Base-by-base conservation (phyloP, 2,888 invertebrate species). In the Myopa tessellatipennis region DNA sequence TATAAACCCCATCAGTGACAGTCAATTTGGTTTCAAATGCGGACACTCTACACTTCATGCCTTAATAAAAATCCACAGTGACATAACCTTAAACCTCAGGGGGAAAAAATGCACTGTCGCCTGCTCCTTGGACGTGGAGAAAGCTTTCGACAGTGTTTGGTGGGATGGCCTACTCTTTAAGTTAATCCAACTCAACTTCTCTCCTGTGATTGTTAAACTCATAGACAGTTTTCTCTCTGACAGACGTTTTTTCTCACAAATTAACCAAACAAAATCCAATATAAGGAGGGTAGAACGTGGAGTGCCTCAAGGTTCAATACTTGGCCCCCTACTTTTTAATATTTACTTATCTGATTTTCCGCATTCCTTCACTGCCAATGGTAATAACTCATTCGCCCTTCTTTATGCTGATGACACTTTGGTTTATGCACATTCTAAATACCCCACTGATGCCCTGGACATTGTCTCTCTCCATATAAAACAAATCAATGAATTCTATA, bases 11-110 rank as follows among this genome's bases (percentile, higher is more conserved):
- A 18, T 60, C 10, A 3, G 8, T 10, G 60, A 60, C 16, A 7
- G 6, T 12, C 60, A 60, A 16, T 18, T 18, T 7, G n/a, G 18
- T 10, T 60, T 18, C 16, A 60, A 45, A 10, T 45, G 3, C 6
- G 10, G 10, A 45, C 45, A 45, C 10, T 45, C 45, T 10, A 45
- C 45, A 10, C 10, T 45, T 6, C 45, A 45, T 45, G 80, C 77
- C 1, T 73, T 78, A 7, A 50, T 80, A 0, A 79, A 80, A 61
- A 60, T 80, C 18, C 77, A 80, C 7, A 74, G 76, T 60, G 77
- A 76, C 50, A 36, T 80, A 12, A 50, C 70, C 6, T 8, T 4
- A 0, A 77, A 74, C 60, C 70, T 69, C 6, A 45, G 71, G 40
- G 6, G 10, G 50, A 65, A 36, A 52, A 10, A 8, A 10, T 76